Conservation (phyloP, 2,888 invertebrate species). For the Allophyes oxyacanthae region DNA sequence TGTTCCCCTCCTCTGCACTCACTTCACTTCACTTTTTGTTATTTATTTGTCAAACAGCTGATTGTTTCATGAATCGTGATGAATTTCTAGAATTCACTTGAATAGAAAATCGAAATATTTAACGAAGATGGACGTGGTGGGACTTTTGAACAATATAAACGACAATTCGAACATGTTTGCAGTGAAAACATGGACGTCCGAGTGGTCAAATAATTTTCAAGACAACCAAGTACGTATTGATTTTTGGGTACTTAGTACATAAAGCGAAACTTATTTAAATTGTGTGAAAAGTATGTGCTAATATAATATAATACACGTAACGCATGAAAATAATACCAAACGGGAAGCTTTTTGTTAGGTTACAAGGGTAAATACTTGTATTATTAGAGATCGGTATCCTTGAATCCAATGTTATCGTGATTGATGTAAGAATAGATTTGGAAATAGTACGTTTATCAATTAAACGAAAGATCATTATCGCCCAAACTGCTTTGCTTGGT, state of each 20-base stretch:
- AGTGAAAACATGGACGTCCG: slow-evolving; percentile 85
- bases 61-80: slow-evolving; percentile 59
- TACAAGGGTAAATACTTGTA: slow-evolving; percentile 42
- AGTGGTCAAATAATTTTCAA: slow-evolving; percentile 85
- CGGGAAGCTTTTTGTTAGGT: slow-evolving; percentile 41
- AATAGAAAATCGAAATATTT: slow-evolving; percentile 41
- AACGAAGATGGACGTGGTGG: slow-evolving; percentile 83
- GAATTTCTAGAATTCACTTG: slow-evolving; percentile 47
- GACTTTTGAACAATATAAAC: slow-evolving; percentile 82
- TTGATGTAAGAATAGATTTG: slow-evolving; percentile 53
- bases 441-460: slow-evolving; percentile 40
- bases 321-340: slow-evolving; percentile 4
- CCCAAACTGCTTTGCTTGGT: background rate
- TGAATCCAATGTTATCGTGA: slow-evolving; percentile 66
- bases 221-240: slow-evolving; percentile 84
- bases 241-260: slow-evolving; percentile 49
- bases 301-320: background rate
- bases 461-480: slow-evolving; percentile 25
- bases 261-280: slow-evolving; percentile 30
- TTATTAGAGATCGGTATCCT: slow-evolving; percentile 63
- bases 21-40: slow-evolving; percentile 46
- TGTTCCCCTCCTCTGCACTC: slow-evolving; percentile 10
- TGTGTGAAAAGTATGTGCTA: slow-evolving; percentile 19
- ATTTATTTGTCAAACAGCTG: slow-evolving; percentile 71
- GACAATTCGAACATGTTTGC: slow-evolving; percentile 86